phyloP scores from a whole-genome alignment of 2,888 invertebrate genomes.

The Caenorhabditis drosophilae region DNA sequence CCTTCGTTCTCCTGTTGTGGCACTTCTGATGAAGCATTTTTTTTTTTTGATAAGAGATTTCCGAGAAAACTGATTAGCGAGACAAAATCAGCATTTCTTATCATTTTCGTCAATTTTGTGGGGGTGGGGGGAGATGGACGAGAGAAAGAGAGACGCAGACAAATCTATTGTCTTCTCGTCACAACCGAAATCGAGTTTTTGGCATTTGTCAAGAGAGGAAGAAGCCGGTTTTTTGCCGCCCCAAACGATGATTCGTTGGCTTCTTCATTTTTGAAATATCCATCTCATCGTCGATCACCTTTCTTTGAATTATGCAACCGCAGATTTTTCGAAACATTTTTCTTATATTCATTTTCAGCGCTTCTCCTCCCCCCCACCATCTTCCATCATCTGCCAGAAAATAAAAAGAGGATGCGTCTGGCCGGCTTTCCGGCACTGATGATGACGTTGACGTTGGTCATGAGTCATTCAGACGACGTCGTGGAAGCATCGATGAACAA shows the following conservation, averaged over 20 bases:
- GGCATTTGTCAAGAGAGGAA: background rate
- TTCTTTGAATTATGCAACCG: background rate
- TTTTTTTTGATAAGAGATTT: no score
- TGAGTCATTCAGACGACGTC: background rate
- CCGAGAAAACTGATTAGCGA: no score
- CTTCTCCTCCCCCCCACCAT: no score
- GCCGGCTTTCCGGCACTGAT: background rate
- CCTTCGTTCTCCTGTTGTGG: no score
- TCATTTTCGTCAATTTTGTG: no score
- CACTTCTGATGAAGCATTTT: no score
- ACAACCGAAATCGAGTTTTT: constrained; percentile 4
- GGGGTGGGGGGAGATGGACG: no score
- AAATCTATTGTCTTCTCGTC: background rate
- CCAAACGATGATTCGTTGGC: background rate
- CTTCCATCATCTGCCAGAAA: no score
- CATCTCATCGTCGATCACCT: no score
- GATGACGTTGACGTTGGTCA: background rate
- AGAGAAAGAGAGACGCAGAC: background rate
- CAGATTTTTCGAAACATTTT: background rate
- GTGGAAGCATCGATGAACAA: background rate
- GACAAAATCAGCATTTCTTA: no score
- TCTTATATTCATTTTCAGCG: background rate
- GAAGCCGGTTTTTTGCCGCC: background rate
- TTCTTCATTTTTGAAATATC: background rate
- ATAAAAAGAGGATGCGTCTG: background rate